phyloP scores from a whole-genome alignment of 2,888 invertebrate species.

The Campoplex capitator region DNA sequence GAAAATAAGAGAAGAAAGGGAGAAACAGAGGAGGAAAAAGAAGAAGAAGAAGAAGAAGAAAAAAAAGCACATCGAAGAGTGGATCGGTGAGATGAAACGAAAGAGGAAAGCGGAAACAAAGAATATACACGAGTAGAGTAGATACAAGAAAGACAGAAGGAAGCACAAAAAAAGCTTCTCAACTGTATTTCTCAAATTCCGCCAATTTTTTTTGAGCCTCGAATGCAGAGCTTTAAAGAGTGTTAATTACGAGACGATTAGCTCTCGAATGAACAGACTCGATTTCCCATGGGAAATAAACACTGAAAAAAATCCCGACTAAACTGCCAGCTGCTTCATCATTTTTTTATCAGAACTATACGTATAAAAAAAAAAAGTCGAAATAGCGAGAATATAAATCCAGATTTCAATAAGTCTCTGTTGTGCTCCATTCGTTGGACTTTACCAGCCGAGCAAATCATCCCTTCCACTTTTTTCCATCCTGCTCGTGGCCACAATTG shows the following conservation, averaged over 20 bases:
- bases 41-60: not conserved
- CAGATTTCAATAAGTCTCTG: not conserved
- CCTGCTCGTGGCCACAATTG: not conserved
- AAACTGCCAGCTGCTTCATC: not conserved
- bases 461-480: not conserved
- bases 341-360: not conserved
- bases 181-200: not conserved
- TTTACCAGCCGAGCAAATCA: not conserved
- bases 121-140: not conserved
- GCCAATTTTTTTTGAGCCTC: not conserved
- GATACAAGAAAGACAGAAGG: not conserved
- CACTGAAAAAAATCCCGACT: not conserved
- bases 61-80: not conserved
- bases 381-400: not conserved
- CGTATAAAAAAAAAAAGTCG: not conserved
- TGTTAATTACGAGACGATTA: not conserved
- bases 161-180: not conserved
- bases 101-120: not conserved
- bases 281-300: not conserved
- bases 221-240: too few relatives aligned
- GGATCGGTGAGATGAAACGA: not conserved
- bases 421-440: not conserved
- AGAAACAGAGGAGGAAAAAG: not conserved
- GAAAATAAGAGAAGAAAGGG: constrained; percentile 11
- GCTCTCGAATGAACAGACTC: not conserved